phyloP scores from a whole-genome alignment of 1,140 invertebrate genomes.

The Parasteatoda tepidariorum region DNA sequence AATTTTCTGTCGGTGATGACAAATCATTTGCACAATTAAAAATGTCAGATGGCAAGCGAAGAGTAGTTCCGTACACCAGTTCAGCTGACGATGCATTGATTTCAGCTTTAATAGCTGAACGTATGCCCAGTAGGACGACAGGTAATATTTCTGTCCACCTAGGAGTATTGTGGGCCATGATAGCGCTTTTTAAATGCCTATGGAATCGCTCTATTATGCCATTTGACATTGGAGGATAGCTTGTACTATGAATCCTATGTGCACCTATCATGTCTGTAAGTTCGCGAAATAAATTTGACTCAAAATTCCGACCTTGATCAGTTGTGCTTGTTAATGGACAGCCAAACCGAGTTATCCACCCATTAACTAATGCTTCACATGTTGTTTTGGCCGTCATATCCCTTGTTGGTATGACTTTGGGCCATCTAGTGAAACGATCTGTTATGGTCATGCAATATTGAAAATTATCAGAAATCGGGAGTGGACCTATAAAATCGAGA shows the following conservation, averaged over 20 bases:
- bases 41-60: conserved; percentile 61
- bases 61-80: conserved; percentile 60
- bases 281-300: background rate
- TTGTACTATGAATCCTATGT: background rate
- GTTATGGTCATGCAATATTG: too few species aligned
- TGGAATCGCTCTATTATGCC: conserved; percentile 68
- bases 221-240: conserved; percentile 66
- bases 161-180: background rate
- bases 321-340: background rate
- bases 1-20: background rate
- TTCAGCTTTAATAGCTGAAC: conserved; percentile 63
- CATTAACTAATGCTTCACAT: background rate
- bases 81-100: conserved; percentile 51
- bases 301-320: background rate
- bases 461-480: too few species aligned
- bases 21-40: background rate
- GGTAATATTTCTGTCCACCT: conserved; percentile 58
- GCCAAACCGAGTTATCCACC: background rate
- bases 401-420: too few species aligned
- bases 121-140: conserved; percentile 65
- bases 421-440: too few species aligned
- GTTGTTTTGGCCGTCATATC: background rate
- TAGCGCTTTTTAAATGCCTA: conserved; percentile 66
- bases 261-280: background rate
- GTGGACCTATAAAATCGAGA: too few species aligned